phyloP scores from a whole-genome alignment of 2,113 vertebrate genomes.

The Leucopternis melanops region DNA sequence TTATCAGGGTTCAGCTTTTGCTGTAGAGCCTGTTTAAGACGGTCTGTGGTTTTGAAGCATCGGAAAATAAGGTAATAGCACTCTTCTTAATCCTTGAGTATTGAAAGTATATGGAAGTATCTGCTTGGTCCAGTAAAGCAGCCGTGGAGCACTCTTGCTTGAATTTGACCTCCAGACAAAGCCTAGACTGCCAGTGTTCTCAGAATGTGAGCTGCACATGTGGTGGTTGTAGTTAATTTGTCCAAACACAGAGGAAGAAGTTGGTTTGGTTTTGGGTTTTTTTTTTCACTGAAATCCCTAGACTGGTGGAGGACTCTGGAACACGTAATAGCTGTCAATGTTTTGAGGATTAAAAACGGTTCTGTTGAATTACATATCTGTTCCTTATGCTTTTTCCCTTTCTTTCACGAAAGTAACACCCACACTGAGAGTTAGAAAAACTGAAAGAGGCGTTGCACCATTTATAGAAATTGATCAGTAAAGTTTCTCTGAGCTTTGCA shows the following conservation, averaged over 20 bases:
- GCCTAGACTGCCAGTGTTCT: not conserved
- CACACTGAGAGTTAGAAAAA: conserved; percentile 11
- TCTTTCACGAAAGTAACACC: conserved; percentile 40
- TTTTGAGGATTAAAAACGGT: not conserved
- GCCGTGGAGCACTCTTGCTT: not conserved
- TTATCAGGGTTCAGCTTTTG: not conserved
- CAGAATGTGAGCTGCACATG: not conserved
- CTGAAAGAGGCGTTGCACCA: conserved; percentile 16
- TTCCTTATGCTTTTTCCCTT: not conserved
- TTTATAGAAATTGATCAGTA: conserved; percentile 29
- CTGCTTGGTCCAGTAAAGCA: not conserved
- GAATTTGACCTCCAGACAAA: not conserved
- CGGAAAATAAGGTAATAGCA: not conserved
- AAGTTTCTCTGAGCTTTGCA: conserved; percentile 10
- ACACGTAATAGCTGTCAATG: not conserved
- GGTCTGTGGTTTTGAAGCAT: not conserved
- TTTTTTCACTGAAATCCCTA: not conserved
- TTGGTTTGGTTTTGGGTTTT: not conserved
- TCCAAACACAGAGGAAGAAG: not conserved
- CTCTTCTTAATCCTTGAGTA: not conserved
- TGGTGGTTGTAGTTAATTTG: not conserved
- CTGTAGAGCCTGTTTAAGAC: not conserved
- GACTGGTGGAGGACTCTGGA: not conserved
- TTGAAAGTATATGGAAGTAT: not conserved
- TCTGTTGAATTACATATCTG: not conserved